phyloP scores from a whole-genome alignment of 2,888 invertebrate genomes.

The Tetropium fuscum region DNA sequence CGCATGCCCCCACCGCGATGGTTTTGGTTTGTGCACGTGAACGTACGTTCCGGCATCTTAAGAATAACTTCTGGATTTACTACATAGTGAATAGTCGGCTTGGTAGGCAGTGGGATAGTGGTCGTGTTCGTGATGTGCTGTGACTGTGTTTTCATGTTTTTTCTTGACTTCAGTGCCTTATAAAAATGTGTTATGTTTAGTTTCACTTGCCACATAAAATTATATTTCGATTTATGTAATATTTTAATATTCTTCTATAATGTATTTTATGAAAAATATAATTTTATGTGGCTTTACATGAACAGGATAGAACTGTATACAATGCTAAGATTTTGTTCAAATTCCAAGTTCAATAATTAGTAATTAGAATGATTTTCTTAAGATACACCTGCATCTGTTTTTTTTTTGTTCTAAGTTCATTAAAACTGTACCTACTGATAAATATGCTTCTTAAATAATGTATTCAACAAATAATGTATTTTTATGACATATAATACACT shows the following conservation, averaged over 20 bases:
- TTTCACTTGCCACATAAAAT: slow-evolving; percentile 47
- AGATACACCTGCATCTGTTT: background rate
- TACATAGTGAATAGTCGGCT: slow-evolving; percentile 13
- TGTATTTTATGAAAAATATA: slow-evolving; percentile 17
- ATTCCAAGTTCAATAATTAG: slow-evolving; percentile 46
- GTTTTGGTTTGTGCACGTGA: slow-evolving; percentile 12
- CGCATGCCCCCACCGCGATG: slow-evolving; percentile 28
- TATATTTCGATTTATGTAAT: slow-evolving; percentile 19
- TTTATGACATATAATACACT: background rate
- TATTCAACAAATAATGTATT: no score
- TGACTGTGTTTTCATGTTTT: slow-evolving; percentile 26
- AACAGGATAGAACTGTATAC: slow-evolving; percentile 49
- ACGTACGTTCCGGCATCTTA: slow-evolving; percentile 27
- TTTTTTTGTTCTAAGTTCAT: background rate
- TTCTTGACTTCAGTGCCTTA: background rate
- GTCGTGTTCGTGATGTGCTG: slow-evolving; percentile 17
- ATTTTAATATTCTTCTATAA: background rate
- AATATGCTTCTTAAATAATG: no score
- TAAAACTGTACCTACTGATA: no score
- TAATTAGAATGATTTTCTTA: background rate
- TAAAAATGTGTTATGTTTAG: slow-evolving; percentile 11
- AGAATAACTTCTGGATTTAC: slow-evolving; percentile 6
- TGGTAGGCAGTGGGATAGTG: slow-evolving; percentile 21
- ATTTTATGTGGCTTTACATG: slow-evolving; percentile 52
- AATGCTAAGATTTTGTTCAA: slow-evolving; percentile 40